Base-by-base conservation (phyloP, 2,113 vertebrate species). In the Verasper variegatus region DNA sequence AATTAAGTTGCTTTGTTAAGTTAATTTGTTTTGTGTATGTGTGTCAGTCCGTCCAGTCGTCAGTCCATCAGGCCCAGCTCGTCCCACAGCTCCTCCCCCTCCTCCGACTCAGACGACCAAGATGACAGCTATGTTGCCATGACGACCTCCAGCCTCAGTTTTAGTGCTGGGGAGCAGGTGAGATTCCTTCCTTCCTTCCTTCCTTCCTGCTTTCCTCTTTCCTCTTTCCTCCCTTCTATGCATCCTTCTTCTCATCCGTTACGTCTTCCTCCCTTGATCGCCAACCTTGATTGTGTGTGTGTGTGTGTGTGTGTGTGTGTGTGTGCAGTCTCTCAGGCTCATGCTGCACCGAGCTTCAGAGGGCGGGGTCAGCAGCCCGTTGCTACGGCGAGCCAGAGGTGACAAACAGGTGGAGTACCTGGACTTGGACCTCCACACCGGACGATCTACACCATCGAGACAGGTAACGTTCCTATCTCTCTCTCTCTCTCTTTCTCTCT, bases 321-420 rank as follows among this genome's bases (percentile, higher is more conserved):
- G 20, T 66, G 2, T 20, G 7, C 64, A 94, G 93, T 89, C 84
- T 23, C 85, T 94, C 57, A 91, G 91, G 76, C 78, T 87, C 0
- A 86, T 89, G 86, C 51, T 88, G 60, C 92, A 91, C 66, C 72
- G 88, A 26, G 94, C 93, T n/a, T 92, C 88, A 21, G 95, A 96
- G 3, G 95, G 96, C 60, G 96, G 95, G 69, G 95, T 95, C 83
- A 96, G 88, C 88, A 97, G 96, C 68, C 95, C 96, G 17, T 90
- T 95, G 91, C 87, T 95, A 80, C 95, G 93, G 78, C 79, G 81
- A 74, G 93, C 95, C 68, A 95, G 94, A 87, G 91, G 95, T 57
- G 94, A 96, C 85, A 97, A 97, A 52, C 96, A 97, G 86, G 96
- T 98, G 61, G 97, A 98, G 68, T 98, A 98, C 86, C 92, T 98